These are phyloP conservation scores for Caiman crocodilus DNA, from an alignment of 2,797 vertebrate genomes.

Conservation along the genomic window DNA sequence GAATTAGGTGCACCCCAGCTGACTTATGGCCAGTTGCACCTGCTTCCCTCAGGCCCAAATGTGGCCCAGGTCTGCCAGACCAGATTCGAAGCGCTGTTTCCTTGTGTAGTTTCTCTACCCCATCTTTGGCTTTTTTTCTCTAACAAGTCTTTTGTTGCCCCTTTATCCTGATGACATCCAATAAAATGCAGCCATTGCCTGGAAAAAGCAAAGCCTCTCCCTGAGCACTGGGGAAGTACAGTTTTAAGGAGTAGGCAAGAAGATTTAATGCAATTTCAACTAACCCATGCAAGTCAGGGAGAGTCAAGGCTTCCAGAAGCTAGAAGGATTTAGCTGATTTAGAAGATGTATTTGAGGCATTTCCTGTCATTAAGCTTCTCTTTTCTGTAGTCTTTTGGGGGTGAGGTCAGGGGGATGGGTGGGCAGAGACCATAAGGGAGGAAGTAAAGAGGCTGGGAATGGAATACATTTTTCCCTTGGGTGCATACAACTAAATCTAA, in stretches of 20 bases:
- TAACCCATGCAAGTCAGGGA: background rate
- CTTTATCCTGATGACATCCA: background rate
- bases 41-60: background rate
- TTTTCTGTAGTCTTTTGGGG: background rate
- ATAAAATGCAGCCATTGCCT: background rate
- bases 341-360: conserved; percentile 28
- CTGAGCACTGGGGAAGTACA: background rate
- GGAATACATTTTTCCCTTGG: conserved; percentile 59
- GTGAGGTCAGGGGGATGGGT: background rate
- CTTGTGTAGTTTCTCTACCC: background rate
- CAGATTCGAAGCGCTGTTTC: background rate
- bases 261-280: background rate
- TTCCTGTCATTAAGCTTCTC: conserved; percentile 47
- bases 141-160: background rate
- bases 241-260: background rate
- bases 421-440: background rate
- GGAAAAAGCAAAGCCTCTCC: background rate
- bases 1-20: background rate
- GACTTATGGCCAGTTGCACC: background rate
- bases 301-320: background rate
- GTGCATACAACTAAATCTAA: conserved; percentile 19
- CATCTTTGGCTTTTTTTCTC: background rate
- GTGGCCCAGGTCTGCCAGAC: background rate
- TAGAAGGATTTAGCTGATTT: conserved; percentile 6
- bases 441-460: conserved; percentile 68